Evolutionary conservation across 1,140 invertebrate genomes (phyloP).

Genomic region (Bombus breviceps): DNA sequence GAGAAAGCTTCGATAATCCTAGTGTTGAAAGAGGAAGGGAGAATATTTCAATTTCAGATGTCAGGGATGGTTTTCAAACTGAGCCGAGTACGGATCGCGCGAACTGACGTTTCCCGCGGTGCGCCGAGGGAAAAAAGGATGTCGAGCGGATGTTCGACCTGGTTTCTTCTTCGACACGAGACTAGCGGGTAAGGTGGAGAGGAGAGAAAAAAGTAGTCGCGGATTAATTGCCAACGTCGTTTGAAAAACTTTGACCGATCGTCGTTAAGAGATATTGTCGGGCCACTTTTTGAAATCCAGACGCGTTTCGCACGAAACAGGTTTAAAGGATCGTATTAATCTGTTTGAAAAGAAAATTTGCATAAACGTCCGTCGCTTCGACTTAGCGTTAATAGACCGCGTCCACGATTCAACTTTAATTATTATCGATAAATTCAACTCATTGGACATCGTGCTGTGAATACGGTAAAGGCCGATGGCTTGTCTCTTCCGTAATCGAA

Average conservation of each 20-base stretch:
- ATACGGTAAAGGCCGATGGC: not conserved
- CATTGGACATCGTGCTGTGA: not conserved
- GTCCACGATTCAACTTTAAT: slow-evolving; percentile 44
- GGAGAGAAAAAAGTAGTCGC: slow-evolving; percentile 10
- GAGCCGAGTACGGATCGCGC: not conserved
- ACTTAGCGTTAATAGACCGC: not conserved
- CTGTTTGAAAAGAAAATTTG: slow-evolving; percentile 23
- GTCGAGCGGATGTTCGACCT: slow-evolving; percentile 3
- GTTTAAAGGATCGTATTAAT: slow-evolving; percentile 30
- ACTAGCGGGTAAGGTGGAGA: not conserved
- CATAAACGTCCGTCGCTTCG: slow-evolving; percentile 14
- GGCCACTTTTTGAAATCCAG: slow-evolving; percentile 11
- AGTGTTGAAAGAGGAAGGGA: not conserved
- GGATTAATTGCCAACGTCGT: slow-evolving; percentile 43
- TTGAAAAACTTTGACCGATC: slow-evolving; percentile 29
- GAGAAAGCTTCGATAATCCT: not conserved
- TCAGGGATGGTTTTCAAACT: not conserved
- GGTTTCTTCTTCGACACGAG: not conserved
- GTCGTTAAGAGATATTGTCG: not conserved
- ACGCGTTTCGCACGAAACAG: slow-evolving; percentile 41
- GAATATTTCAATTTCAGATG: slow-evolving; percentile 1
- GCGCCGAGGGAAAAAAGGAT: not conserved
- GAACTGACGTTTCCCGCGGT: slow-evolving; percentile 1
- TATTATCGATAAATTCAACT: slow-evolving; percentile 48
- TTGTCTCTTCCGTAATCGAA: slow-evolving; percentile 17